Conservation (phyloP, 2,888 invertebrate genomes). For the Reticulitermes lucifugus region DNA sequence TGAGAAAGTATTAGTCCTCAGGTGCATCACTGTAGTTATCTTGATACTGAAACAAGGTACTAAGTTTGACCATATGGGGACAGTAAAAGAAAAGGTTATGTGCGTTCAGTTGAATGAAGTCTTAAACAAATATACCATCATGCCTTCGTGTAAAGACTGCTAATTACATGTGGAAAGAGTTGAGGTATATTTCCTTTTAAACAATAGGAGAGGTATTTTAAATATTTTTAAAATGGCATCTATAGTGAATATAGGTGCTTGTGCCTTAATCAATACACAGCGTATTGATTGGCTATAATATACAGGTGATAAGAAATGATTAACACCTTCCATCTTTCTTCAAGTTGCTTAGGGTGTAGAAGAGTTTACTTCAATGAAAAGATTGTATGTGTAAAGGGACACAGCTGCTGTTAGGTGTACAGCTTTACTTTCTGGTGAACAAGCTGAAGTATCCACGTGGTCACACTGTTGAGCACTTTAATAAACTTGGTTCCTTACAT, state of each 20-base stretch:
- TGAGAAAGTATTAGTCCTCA: neutral
- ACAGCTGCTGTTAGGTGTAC: too few species aligned
- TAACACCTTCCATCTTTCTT: neutral
- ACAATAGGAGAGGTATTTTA: neutral
- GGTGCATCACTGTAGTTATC: conserved; percentile 7
- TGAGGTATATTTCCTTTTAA: conserved; percentile 17
- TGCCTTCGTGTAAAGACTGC: neutral
- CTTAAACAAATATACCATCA: conserved; percentile 1
- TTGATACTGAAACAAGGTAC: neutral
- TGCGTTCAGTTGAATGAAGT: neutral
- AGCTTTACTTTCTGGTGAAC: too few species aligned
- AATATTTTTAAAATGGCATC: conserved; percentile 23
- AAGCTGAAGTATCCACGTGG: too few species aligned
- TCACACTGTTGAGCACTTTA: too few species aligned
- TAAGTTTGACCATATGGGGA: neutral
- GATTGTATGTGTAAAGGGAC: too few species aligned
- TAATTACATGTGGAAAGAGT: neutral
- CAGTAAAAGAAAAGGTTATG: neutral
- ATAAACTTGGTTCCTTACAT: too few species aligned
- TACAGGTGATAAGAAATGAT: neutral
- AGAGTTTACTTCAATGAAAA: neutral
- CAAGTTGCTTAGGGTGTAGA: neutral
- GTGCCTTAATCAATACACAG: conserved; percentile 29
- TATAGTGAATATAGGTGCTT: conserved; percentile 38
- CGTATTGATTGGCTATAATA: conserved; percentile 30